phyloP scores from a whole-genome alignment of 2,113 vertebrate species.

The Mormyrus lacerda region DNA sequence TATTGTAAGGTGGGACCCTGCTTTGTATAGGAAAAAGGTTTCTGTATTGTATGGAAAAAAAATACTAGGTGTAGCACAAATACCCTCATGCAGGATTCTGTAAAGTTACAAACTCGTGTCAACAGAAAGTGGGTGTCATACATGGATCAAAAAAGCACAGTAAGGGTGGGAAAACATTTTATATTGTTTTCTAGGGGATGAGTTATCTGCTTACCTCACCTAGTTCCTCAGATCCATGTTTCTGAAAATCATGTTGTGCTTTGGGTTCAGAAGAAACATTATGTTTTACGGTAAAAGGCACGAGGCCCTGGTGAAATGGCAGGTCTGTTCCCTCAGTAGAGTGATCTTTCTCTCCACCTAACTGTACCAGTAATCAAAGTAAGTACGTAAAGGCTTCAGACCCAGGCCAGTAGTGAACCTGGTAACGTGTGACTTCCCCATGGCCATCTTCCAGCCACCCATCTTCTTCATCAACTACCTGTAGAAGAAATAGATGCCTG shows the following conservation, averaged over 20 bases:
- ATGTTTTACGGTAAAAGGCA: not conserved
- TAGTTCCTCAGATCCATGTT: not conserved
- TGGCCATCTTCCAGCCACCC: slow-evolving; percentile 84
- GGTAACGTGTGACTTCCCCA: slow-evolving; percentile 81
- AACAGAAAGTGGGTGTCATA: not conserved
- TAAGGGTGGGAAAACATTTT: not conserved
- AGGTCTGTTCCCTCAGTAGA: not conserved
- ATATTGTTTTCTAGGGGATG: not conserved
- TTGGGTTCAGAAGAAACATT: not conserved
- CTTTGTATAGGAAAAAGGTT: not conserved
- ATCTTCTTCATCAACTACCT: slow-evolving; percentile 84
- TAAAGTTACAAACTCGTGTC: not conserved
- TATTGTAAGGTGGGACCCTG: no score
- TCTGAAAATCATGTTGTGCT: not conserved
- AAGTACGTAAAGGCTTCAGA: slow-evolving; percentile 75
- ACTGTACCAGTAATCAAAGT: slow-evolving; percentile 69
- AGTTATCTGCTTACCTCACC: not conserved
- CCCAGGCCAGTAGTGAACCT: slow-evolving; percentile 80
- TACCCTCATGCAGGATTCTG: not conserved
- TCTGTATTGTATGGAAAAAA: not conserved
- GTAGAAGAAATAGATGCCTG: slow-evolving; percentile 83
- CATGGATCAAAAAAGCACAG: not conserved
- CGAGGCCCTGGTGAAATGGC: not conserved
- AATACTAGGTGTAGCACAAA: not conserved
- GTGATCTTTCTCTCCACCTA: not conserved